phyloP scores from a whole-genome alignment of 2,113 vertebrate genomes.

The Pterophyllum scalare region DNA sequence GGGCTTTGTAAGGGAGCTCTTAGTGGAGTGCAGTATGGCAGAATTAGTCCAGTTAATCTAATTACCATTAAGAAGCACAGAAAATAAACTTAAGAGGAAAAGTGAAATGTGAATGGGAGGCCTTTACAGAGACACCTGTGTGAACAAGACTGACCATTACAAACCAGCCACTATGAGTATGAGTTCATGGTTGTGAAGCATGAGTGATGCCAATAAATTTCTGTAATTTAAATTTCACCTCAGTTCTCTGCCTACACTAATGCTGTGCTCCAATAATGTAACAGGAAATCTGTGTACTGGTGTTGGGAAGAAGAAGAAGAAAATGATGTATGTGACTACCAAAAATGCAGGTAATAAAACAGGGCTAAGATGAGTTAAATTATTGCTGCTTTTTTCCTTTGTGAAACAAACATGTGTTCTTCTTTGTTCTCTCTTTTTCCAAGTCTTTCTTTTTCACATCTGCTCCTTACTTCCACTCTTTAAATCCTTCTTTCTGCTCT shows the following conservation, averaged over 20 bases:
- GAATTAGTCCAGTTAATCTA: neutral
- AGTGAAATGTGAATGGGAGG: neutral
- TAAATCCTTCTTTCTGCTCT: neutral
- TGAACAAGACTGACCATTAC: neutral
- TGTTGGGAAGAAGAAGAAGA: constrained; percentile 96
- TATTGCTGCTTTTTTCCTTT: neutral
- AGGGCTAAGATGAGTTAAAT: neutral
- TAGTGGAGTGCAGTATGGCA: neutral
- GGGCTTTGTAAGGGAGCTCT: neutral
- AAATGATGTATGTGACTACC: constrained; percentile 98
- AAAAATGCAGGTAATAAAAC: constrained; percentile 90
- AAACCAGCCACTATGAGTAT: neutral
- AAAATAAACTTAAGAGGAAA: neutral
- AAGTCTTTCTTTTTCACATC: neutral
- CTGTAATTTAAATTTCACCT: neutral
- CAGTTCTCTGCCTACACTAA: neutral
- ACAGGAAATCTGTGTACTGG: constrained; percentile 91
- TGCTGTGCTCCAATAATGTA: neutral
- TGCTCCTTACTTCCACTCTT: neutral
- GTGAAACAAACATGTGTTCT: neutral
- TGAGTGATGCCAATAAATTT: neutral
- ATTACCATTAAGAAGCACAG: neutral
- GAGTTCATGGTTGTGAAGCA: neutral
- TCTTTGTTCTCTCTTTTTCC: too few relatives aligned
- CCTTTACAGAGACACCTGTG: neutral